Percentiles rank a stretch among this genome's conserved stretches.
Conservation (phyloP, 2,888 invertebrate genomes). For the Clivina fossor region DNA sequence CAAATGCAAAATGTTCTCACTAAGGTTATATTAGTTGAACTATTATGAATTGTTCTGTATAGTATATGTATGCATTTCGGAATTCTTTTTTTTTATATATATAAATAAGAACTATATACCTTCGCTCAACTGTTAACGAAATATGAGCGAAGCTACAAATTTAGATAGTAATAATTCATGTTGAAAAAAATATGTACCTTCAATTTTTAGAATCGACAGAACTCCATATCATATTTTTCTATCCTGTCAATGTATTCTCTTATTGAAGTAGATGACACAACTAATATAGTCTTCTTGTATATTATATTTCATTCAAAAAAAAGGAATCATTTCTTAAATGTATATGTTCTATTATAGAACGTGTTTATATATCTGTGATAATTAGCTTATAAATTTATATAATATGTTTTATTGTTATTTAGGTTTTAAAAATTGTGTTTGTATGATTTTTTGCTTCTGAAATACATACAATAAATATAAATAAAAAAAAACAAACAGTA, state of each 20-base stretch:
- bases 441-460: no score
- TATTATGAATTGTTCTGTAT: no score
- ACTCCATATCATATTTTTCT: conserved; percentile 32
- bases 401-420: conserved; percentile 27
- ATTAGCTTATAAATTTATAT: conserved; percentile 30
- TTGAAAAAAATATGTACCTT: conserved; percentile 24
- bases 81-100: background rate
- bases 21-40: no score
- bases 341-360: conserved; percentile 29
- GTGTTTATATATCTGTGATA: conserved; percentile 31
- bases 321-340: conserved; percentile 21
- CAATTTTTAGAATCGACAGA: conserved; percentile 24
- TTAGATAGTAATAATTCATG: conserved; percentile 18
- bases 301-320: no score
- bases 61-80: no score
- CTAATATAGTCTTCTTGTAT: conserved; percentile 11
- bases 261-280: conserved; percentile 10
- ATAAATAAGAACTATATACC: background rate
- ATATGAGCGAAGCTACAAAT: conserved; percentile 7
- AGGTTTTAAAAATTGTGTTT: conserved; percentile 19
- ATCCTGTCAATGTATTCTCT: conserved; percentile 17
- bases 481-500: no score
- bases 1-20: no score
- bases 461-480: no score
- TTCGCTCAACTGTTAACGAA: conserved; percentile 14